Base-by-base conservation (phyloP, 2,888 invertebrate species). In the Ecliptopera silaceata region DNA sequence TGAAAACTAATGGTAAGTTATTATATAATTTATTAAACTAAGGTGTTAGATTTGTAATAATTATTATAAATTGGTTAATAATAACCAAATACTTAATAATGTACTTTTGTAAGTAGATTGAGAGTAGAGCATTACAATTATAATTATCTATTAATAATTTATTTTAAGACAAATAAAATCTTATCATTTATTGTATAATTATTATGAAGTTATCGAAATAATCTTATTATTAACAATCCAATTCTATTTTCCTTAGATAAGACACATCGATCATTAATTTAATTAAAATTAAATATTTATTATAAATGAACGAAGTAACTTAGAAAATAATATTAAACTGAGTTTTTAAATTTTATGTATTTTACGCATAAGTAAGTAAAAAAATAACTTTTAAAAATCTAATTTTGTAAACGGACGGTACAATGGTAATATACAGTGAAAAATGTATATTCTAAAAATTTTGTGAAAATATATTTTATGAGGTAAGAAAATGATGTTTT, bases 271-370 rank as follows among this genome's bases (percentile, higher is more conserved):
- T 71, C 81, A 82, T 82, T 73, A 86, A 86, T 86, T 87, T 86
- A 86, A 87, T 78, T 67, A 56, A 42, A 51, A 82, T 86, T 84
- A 86, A 87, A 87, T 84, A 75, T 86, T 61, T 63, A 85, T 86
- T 68, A 26, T n/a, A 65, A 79, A 86, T 79, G 82, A 79, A 58
- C 65, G 78, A 86, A 84, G 79, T 57, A 49, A 48, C 46, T 29
- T 57, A 47, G n/a, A 38, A 36, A n/a, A 18, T 18, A 17, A 3
- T 29, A 26, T 12, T 4, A 29, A 47, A 13, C n/a, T n/a, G 6
- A 31, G n/a, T 11, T 11, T 31, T n/a, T 31, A 31, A 31, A 29
- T 8, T 29, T 29, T 6, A 2, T 29, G 3, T 29, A 29, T 1
- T 1, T 29, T 29, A 20, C 4, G 2, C n/a, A n/a, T n/a, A 13